phyloP scores from a whole-genome alignment of 1,140 invertebrate species.

The Eufriesea mexicana region DNA sequence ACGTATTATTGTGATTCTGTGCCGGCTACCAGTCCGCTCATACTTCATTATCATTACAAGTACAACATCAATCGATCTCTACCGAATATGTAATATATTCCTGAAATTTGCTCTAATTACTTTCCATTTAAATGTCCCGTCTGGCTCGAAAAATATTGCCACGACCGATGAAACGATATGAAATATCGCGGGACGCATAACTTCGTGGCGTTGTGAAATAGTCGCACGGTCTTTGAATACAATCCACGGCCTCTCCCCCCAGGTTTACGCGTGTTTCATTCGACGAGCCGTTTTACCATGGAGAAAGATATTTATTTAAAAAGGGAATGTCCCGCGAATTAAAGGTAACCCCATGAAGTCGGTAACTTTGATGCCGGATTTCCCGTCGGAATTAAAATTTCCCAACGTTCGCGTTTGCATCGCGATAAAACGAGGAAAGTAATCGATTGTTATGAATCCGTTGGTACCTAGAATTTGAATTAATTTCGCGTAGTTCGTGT shows the following conservation, averaged over 20 bases:
- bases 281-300: background rate
- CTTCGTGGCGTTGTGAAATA: background rate
- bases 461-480: background rate
- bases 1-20: conserved; percentile 58
- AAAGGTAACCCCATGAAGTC: background rate
- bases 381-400: background rate
- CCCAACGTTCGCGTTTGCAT: too few species aligned
- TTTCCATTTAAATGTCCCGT: conserved; percentile 59
- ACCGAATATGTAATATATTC: conserved; percentile 52
- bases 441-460: background rate
- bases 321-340: background rate
- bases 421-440: background rate
- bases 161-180: background rate
- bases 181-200: background rate
- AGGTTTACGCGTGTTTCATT: background rate
- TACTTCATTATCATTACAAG: conserved; percentile 67
- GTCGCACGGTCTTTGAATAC: background rate
- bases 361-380: background rate
- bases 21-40: conserved; percentile 43
- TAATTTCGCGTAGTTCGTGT: background rate
- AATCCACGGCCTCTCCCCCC: background rate
- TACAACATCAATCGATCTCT: conserved; percentile 61
- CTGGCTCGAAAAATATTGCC: conserved; percentile 58
- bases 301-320: background rate
- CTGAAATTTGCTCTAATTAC: conserved; percentile 61